A percentile compares a stretch with the other conserved stretches of the same genome.
phyloP scores from a whole-genome alignment of 2,113 vertebrate genomes.

The Neolamprologus sp. region DNA sequence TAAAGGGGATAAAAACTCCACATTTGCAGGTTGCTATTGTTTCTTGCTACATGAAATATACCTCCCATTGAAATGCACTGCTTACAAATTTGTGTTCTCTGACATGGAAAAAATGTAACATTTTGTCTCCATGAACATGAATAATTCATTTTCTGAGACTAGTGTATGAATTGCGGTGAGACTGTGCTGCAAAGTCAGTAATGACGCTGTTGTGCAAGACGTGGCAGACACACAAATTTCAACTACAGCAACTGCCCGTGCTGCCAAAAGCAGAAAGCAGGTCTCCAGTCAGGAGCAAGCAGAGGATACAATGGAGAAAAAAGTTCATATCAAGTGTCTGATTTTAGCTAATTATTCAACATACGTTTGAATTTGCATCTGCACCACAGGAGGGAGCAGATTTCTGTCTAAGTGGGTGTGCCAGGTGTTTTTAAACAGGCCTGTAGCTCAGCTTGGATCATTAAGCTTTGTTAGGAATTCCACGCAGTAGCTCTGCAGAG shows the following conservation, averaged over 20 bases:
- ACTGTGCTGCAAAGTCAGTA: neutral
- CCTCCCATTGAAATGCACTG: neutral
- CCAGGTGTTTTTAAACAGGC: neutral
- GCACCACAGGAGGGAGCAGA: neutral
- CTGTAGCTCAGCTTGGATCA: neutral
- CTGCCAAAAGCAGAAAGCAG: neutral
- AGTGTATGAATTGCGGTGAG: neutral
- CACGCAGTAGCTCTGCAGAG: accelerated
- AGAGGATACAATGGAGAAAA: neutral
- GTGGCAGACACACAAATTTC: neutral
- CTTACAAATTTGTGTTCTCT: neutral
- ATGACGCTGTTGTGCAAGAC: neutral
- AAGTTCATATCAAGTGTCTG: neutral
- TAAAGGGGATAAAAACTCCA: neutral
- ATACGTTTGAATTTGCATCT: neutral
- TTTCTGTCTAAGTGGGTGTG: neutral
- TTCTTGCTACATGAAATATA: neutral
- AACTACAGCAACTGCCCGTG: neutral
- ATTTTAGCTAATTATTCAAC: neutral
- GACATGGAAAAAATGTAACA: neutral
- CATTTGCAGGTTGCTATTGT: neutral
- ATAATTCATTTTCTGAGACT: neutral
- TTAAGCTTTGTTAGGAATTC: neutral
- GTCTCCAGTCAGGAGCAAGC: neutral
- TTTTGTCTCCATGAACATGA: neutral